These are phyloP conservation scores for Lacerta agilis DNA, from an alignment of 2,797 vertebrate species.

Conservation along the genomic window DNA sequence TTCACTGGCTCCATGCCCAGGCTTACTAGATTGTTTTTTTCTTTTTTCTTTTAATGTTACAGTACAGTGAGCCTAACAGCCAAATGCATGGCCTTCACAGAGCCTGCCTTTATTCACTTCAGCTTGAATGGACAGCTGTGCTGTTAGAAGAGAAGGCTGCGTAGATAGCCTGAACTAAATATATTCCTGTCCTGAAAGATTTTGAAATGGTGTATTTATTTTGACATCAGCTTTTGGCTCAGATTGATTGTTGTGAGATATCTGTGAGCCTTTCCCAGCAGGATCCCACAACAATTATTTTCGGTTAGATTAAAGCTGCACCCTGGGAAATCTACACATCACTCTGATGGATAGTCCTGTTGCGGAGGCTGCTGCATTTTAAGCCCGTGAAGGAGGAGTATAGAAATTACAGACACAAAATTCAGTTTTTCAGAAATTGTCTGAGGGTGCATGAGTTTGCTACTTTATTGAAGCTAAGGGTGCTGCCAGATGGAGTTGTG, in stretches of 20 bases:
- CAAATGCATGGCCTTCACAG: slow-evolving; percentile 48
- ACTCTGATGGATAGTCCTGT: background rate
- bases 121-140: slow-evolving; percentile 54
- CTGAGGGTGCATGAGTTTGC: too few species aligned
- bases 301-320: background rate
- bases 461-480: too few species aligned
- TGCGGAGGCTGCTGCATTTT: background rate
- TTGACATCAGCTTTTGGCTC: slow-evolving; percentile 22
- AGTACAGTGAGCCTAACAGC: slow-evolving; percentile 53
- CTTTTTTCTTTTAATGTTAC: background rate
- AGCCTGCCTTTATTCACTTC: slow-evolving; percentile 39
- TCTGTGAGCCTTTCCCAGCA: background rate
- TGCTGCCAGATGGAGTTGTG: too few species aligned
- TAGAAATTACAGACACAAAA: background rate
- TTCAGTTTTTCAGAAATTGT: too few species aligned
- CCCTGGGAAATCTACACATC: background rate
- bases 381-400: background rate
- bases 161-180: background rate
- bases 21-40: slow-evolving; percentile 12
- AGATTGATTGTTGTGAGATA: slow-evolving; percentile 33
- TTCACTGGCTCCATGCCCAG: slow-evolving; percentile 49
- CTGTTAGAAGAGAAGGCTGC: background rate
- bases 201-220: slow-evolving; percentile 12
- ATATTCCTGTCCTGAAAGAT: background rate
- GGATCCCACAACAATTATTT: background rate